Base-by-base conservation (phyloP, 1,140 invertebrate species). In the Heliconius eleuchia region DNA sequence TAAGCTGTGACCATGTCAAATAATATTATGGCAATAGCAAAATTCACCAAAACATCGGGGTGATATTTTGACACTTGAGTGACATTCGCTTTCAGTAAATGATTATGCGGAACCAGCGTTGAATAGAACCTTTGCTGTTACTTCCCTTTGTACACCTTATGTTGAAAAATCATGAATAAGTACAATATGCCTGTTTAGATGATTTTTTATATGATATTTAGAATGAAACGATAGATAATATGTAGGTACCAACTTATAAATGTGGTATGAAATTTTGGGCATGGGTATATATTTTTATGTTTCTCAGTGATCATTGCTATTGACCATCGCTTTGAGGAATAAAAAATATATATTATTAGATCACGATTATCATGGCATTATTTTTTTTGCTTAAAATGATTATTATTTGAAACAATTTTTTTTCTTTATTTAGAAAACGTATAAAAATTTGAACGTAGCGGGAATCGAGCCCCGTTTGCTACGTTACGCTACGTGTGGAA, bases 1-100 rank as follows among this genome's bases (percentile, higher is more conserved):
- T 73, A 76, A 84, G 80, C 84, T 86, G 83, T 85, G 81, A 85
- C 83, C 80, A 74, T 82, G 84, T 82, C 84, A 82, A 86, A 87
- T 66, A 0, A 30, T 30, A 1, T 16, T 66, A 66, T 30, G 60
- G 71, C 34, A 72, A 42, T n/a, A 72, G 34, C 71, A 76, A 91
- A 92, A 91, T 89, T 89, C 84, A 81, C 80, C 84, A 85, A 85
- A 82, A 86, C 89, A 85, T 87, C 85, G 34, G 77, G 82, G 81
- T 84, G 83, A 89, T 92, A 82, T 92, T 93, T 88, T 92, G 92
- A 94, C 92, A 85, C 86, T 90, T 94, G 91, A 94, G 81, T 92
- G 92, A 94, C 92, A 92, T 86, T 86, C 84, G 80, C 89, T 94
- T 93, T 94, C 92, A 91, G 88, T 92, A 87, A 80, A 86, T 83